Conservation (phyloP, 1,140 invertebrate species). For the Plodia interpunctella region DNA sequence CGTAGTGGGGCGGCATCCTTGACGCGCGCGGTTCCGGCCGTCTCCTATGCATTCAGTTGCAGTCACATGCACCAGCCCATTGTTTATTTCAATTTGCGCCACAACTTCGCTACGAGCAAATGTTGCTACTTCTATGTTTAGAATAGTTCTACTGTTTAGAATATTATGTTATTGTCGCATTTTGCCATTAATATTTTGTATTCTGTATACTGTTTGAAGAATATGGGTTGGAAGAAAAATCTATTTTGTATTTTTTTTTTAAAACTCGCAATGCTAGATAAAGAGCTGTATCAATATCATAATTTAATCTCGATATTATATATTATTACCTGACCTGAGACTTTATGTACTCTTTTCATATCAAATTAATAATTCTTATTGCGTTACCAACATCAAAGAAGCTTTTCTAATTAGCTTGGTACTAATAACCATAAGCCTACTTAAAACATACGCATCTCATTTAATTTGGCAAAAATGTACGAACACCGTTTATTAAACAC, state of each 20-base stretch:
- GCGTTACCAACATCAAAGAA: neutral
- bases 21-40: neutral
- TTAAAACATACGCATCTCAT: neutral
- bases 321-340: too few relatives aligned
- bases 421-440: neutral
- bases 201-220: too few relatives aligned
- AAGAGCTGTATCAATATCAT: too few relatives aligned
- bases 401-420: neutral
- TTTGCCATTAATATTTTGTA: too few relatives aligned
- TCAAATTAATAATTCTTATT: neutral
- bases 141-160: neutral
- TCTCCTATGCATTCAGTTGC: neutral
- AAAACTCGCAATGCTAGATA: too few relatives aligned
- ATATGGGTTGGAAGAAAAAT: too few relatives aligned
- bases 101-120: neutral
- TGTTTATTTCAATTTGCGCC: neutral
- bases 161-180: neutral
- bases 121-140: neutral
- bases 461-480: neutral
- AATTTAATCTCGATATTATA: too few relatives aligned
- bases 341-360: neutral
- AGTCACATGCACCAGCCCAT: neutral
- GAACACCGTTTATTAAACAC: slow-evolving; percentile 3
- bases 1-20: neutral
- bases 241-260: too few relatives aligned